Evolutionary conservation across 2,113 vertebrate species (phyloP).

Genomic region (Tenrec ecaudatus): DNA sequence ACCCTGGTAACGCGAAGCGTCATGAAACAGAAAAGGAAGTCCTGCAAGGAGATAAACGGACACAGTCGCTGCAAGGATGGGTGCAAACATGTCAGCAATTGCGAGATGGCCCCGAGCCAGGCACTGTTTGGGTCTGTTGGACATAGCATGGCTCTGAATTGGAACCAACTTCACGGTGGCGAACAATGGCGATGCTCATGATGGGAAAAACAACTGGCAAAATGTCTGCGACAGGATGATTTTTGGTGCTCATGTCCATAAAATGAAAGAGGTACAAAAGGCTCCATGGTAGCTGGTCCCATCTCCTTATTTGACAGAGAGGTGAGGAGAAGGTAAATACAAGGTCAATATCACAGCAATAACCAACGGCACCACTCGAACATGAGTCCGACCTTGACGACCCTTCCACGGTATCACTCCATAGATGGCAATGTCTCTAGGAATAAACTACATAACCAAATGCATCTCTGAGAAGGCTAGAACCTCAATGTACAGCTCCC

Average conservation of each 20-base stretch:
- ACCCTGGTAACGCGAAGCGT: too few species aligned
- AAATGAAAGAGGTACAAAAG: not conserved
- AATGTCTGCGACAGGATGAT: not conserved
- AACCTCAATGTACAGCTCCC: not conserved
- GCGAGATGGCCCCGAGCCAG: too few species aligned
- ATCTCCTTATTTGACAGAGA: not conserved
- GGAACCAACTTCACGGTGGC: too few species aligned
- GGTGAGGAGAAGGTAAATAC: not conserved
- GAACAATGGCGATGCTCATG: too few species aligned
- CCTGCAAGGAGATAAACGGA: too few species aligned
- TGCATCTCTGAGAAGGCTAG: not conserved
- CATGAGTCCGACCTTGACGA: not conserved
- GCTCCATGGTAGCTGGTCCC: not conserved
- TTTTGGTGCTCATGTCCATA: not conserved
- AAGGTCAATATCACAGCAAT: accelerated
- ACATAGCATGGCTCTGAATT: too few species aligned
- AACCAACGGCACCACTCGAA: accelerated
- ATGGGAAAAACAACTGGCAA: not conserved
- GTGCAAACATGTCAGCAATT: too few species aligned
- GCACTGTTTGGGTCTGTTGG: not conserved
- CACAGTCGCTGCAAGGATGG: too few species aligned
- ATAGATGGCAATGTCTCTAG: accelerated
- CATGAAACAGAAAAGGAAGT: too few species aligned
- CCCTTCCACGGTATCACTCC: too few species aligned
- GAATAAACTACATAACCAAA: not conserved